Percentiles rank a stretch among this genome's conserved stretches.
phyloP scores from a whole-genome alignment of 2,888 invertebrate species.

The Chelonus formosanus region DNA sequence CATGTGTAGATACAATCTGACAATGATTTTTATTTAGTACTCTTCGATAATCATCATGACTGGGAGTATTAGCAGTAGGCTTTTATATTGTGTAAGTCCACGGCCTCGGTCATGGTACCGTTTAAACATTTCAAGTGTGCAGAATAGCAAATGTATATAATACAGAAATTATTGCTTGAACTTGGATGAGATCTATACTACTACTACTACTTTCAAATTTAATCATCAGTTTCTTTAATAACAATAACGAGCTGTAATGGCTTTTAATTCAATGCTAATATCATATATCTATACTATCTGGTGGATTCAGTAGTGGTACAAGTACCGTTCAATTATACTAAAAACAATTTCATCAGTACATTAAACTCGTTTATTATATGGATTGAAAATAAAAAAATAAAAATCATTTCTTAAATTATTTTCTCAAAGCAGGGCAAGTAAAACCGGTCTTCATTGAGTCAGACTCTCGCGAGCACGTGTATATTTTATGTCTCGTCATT shows the following conservation, averaged over 20 bases:
- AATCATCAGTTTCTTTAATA: background rate
- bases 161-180: no score
- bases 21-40: constrained; percentile 17
- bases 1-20: constrained; percentile 14
- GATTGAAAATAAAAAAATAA: constrained; percentile 1
- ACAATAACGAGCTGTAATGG: background rate
- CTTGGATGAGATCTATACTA: no score
- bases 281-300: constrained; percentile 9
- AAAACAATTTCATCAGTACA: constrained; percentile 20
- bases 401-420: constrained; percentile 7
- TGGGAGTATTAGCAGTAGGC: background rate
- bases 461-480: constrained; percentile 17
- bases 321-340: constrained; percentile 26
- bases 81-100: background rate
- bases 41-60: constrained; percentile 14
- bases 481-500: constrained; percentile 15
- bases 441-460: constrained; percentile 26
- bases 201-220: no score
- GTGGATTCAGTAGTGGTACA: constrained; percentile 17
- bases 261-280: constrained; percentile 24
- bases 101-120: constrained; percentile 33
- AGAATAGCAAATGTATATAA: background rate
- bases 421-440: background rate
- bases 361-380: constrained; percentile 12
- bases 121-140: constrained; percentile 23